Conservation (phyloP, 1,140 invertebrate species). For the Trialeurodes vaporariorum region DNA sequence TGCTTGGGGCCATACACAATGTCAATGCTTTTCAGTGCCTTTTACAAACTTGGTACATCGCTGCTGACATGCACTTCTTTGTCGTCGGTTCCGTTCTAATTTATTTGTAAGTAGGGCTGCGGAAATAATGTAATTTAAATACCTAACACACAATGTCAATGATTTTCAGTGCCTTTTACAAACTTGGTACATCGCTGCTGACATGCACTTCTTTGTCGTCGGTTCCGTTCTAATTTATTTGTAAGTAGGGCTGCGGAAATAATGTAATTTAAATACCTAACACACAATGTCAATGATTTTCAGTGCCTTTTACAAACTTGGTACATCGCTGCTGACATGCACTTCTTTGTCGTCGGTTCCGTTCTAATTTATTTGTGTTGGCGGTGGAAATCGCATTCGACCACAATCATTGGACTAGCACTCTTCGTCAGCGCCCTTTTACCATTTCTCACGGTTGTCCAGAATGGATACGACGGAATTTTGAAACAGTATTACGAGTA, state of each 20-base stretch:
- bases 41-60: too few species aligned
- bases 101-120: too few species aligned
- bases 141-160: background rate
- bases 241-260: too few species aligned
- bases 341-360: background rate
- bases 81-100: too few species aligned
- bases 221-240: conserved; percentile 38
- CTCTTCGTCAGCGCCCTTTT: background rate
- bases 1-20: too few species aligned
- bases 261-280: too few species aligned
- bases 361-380: background rate
- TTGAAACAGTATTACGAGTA: background rate
- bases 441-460: background rate
- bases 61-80: too few species aligned
- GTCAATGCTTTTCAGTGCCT: too few species aligned
- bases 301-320: background rate
- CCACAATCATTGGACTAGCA: background rate
- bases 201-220: conserved; percentile 41
- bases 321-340: background rate
- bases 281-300: too few species aligned
- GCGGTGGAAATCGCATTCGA: background rate
- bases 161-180: conserved; percentile 41
- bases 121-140: too few species aligned
- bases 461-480: background rate
- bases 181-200: conserved; percentile 43